Evolutionary conservation across 2,113 vertebrate species (phyloP).

Genomic region (Salvator merianae): DNA sequence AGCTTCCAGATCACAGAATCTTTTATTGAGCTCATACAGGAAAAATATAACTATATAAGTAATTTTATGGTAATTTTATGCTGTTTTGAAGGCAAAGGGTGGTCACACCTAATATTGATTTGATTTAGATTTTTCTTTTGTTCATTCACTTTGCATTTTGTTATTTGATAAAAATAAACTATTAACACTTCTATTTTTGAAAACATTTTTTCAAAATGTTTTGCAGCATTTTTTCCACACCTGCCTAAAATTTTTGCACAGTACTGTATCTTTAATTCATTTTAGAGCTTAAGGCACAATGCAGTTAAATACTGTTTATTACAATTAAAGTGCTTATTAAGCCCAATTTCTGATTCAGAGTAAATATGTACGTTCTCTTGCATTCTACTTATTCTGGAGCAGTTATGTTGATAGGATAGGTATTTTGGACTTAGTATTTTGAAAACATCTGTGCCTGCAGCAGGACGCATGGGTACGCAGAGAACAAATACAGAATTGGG

Average conservation of each 20-base stretch:
- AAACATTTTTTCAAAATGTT: too few species aligned
- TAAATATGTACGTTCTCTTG: not conserved
- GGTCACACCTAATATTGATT: too few species aligned
- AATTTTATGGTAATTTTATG: too few species aligned
- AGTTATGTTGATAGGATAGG: not conserved
- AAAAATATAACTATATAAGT: not conserved
- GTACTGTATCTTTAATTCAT: not conserved
- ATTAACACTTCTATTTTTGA: too few species aligned
- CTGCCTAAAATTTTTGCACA: too few species aligned
- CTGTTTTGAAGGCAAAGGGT: too few species aligned
- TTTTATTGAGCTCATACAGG: not conserved
- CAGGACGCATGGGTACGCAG: not conserved
- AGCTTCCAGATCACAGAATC: accelerated
- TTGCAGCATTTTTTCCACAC: too few species aligned
- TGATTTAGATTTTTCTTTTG: too few species aligned
- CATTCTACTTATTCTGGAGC: not conserved
- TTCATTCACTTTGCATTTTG: too few species aligned
- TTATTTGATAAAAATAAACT: too few species aligned
- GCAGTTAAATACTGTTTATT: not conserved
- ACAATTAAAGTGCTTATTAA: not conserved
- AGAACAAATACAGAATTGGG: not conserved
- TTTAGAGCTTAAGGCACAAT: not conserved
- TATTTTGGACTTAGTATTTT: not conserved
- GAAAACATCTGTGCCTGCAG: not conserved
- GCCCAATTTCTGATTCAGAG: not conserved